A percentile compares a stretch with the other conserved stretches of the same genome.
Evolutionary conservation across 2,888 invertebrate species (phyloP).

Genomic region (Pantelozetes paolii): DNA sequence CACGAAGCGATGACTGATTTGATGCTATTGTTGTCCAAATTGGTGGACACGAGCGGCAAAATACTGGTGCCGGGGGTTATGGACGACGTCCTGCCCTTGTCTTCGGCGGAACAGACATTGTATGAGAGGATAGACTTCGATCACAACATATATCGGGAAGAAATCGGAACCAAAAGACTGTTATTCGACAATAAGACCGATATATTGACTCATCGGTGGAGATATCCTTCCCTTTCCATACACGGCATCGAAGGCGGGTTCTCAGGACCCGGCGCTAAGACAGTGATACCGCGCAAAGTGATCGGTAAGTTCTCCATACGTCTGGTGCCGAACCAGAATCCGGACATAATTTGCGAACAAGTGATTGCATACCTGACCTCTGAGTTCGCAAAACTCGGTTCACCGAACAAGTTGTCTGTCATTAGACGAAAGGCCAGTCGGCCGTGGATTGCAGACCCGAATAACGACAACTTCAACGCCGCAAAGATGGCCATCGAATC

Average conservation of each 20-base stretch:
- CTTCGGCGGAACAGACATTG: constrained; percentile 64
- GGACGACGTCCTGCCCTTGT: constrained; percentile 72
- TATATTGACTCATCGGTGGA: constrained; percentile 88
- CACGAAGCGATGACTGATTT: constrained; percentile 88
- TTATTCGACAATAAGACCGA: constrained; percentile 62
- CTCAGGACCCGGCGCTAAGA: constrained; percentile 85
- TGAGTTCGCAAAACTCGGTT: constrained; percentile 70
- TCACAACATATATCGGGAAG: constrained; percentile 64
- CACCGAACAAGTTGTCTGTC: constrained; percentile 64
- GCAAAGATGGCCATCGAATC: constrained; percentile 60
- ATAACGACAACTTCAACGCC: constrained; percentile 86
- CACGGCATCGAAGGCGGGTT: constrained; percentile 94
- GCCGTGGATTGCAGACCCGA: constrained; percentile 88
- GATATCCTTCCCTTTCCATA: constrained; percentile 84
- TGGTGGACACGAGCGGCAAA: constrained; percentile 80
- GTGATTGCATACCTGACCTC: constrained; percentile 69
- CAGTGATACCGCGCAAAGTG: constrained; percentile 88
- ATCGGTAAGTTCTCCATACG: constrained; percentile 95
- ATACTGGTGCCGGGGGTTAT: constrained; percentile 77
- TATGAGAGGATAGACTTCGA: constrained; percentile 73
- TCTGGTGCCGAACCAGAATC: constrained; percentile 89
- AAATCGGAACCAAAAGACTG: constrained; percentile 66
- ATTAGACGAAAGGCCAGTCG: constrained; percentile 69
- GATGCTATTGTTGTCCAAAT: constrained; percentile 72
- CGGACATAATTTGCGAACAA: constrained; percentile 71